A percentile compares a stretch with the other conserved stretches of the same genome.
Conservation (phyloP, 1,140 invertebrate species). For the Rhopalosiphum padi region DNA sequence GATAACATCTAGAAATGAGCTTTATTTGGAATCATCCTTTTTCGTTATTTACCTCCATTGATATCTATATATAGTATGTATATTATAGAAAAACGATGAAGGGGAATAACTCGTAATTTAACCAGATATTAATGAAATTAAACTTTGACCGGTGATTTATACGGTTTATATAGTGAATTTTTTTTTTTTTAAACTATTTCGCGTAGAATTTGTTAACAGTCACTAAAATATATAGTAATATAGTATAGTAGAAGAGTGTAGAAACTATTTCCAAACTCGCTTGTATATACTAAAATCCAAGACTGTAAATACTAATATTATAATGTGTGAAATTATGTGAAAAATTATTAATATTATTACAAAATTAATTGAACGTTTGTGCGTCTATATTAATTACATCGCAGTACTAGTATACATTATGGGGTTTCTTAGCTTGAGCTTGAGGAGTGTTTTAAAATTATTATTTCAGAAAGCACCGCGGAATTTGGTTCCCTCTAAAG, state of each 20-base stretch:
- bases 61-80: background rate
- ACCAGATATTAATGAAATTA: background rate
- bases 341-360: background rate
- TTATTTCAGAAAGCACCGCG: background rate
- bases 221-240: background rate
- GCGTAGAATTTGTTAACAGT: background rate
- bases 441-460: background rate
- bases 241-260: background rate
- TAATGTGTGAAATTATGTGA: background rate
- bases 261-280: background rate
- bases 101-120: background rate
- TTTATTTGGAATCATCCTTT: constrained; percentile 40
- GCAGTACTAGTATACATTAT: background rate
- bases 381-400: constrained; percentile 15
- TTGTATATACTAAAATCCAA: background rate
- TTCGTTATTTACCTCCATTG: constrained; percentile 3
- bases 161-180: background rate
- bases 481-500: background rate
- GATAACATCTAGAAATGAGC: constrained; percentile 30
- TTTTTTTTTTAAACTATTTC: background rate
- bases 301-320: background rate
- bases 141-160: background rate
- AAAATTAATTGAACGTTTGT: background rate
- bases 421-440: background rate
- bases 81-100: background rate